Base-by-base conservation (phyloP, 1,140 invertebrate species). In the Scaptomyza montana region DNA sequence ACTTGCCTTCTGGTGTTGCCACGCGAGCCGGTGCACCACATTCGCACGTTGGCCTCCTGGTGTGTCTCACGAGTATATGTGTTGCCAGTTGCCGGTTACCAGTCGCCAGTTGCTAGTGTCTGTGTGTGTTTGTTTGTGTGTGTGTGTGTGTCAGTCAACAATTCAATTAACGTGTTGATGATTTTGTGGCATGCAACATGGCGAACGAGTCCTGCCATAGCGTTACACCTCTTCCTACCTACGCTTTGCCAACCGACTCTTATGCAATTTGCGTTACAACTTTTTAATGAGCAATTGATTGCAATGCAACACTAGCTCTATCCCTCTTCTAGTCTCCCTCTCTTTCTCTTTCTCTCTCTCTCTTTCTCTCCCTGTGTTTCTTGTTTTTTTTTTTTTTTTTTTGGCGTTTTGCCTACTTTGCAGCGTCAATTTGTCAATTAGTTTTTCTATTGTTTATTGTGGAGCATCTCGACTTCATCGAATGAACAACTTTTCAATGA, bases 151-250 rank as follows among this genome's bases (percentile, higher is more conserved):
- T 84, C 82, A 89, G 82, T 90, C 87, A 90, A 90, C 89, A 90
- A 90, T 90, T 90, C 89, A 90, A 90, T 90, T 90, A 90, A 90
- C 89, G 87, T 90, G 82, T 87, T 87, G 82, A 87, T 87, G 82
- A 87, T 87, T 87, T 87, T 87, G 82, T 78, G 82, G 82, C 82
- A 87, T 87, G 82, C 82, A 86, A 87, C 82, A 86, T 86, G 71
- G 67, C 71, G 67, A 68, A 75, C 81, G 64, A 82, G 71, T 76
- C 77, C 74, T 49, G 60, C 33, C 33, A 36, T 33, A 33, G 30
- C 30, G 30, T 33, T 33, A 33, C 30, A 33, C 30, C 30, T 5
- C 1, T 5, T 6, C 30, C 30, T 5, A 6, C 5, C 28, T 30
- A 3, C 30, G 30, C 30, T 25, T 2, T 25, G 21, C 21, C 21